phyloP scores from a whole-genome alignment of 2,888 invertebrate species.

The Stenodema calcarata region DNA sequence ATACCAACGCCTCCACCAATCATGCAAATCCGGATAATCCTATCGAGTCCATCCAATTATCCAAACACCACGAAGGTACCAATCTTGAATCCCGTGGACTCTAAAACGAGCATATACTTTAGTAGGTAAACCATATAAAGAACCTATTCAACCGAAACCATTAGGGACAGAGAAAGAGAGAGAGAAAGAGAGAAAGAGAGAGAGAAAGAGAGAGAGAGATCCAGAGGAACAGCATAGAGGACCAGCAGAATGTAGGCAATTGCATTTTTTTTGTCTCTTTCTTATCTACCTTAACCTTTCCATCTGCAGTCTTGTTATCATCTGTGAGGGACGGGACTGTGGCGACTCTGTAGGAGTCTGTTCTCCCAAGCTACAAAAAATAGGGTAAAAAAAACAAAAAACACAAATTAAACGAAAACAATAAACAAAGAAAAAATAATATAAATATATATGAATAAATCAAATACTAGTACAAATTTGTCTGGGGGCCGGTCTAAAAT shows the following conservation, averaged over 20 bases:
- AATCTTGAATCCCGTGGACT: background rate
- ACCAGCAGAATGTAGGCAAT: too few relatives aligned
- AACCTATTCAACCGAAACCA: background rate
- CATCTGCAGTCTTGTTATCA: constrained; percentile 95
- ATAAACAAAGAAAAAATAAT: constrained; percentile 23
- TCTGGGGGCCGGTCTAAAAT: background rate
- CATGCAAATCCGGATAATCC: background rate
- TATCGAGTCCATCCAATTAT: background rate
- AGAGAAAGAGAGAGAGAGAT: too few relatives aligned
- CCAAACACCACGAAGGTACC: too few relatives aligned
- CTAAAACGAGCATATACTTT: background rate
- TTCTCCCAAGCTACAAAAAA: constrained; percentile 76
- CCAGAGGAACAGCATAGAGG: background rate
- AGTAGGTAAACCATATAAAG: background rate
- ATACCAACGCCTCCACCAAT: background rate
- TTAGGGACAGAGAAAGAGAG: background rate
- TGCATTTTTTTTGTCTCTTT: background rate
- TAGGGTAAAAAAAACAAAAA: constrained; percentile 15
- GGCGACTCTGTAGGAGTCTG: constrained; percentile 97
- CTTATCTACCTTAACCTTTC: constrained; percentile 81
- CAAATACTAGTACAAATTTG: too few relatives aligned
- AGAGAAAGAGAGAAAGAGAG: background rate
- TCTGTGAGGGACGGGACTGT: constrained; percentile 90
- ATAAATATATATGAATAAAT: background rate
- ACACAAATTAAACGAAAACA: constrained; percentile 27